These are phyloP conservation scores for Dorcus hopei DNA, from an alignment of 2,888 invertebrate species.

Conservation along the genomic window DNA sequence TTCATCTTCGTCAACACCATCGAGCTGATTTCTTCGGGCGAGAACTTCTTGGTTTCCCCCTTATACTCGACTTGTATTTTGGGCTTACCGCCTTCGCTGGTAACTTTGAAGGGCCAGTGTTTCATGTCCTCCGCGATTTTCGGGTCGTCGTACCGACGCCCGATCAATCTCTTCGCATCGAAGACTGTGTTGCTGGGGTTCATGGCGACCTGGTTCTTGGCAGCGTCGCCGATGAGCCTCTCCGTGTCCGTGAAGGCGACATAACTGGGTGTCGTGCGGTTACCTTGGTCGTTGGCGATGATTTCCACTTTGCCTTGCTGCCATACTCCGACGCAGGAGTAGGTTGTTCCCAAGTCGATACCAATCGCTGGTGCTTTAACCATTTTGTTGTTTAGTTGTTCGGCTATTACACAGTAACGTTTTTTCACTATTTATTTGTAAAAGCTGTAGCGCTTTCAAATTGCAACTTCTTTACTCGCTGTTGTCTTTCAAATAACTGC, in stretches of 20 bases:
- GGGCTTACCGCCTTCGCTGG: constrained; percentile 60
- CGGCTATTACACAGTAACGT: not conserved
- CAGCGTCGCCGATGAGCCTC: constrained; percentile 66
- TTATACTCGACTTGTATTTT: constrained; percentile 63
- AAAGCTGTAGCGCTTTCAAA: not conserved
- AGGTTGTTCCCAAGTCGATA: constrained; percentile 84
- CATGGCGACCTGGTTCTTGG: constrained; percentile 69
- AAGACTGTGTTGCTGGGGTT: constrained; percentile 73
- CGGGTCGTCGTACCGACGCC: constrained; percentile 65
- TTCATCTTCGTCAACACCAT: constrained; percentile 62
- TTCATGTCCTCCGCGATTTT: constrained; percentile 73
- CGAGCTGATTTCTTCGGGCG: constrained; percentile 69
- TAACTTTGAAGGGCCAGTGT: constrained; percentile 73
- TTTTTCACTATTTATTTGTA: not conserved
- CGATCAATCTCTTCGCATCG: constrained; percentile 60
- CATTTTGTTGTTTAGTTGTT: constrained; percentile 34
- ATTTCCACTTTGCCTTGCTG: constrained; percentile 81
- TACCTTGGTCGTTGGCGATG: constrained; percentile 86
- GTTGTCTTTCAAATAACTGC: constrained; percentile 10
- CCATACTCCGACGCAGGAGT: constrained; percentile 80
- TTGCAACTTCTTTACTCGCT: not conserved
- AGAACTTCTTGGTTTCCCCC: constrained; percentile 61
- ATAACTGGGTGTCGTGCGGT: constrained; percentile 78
- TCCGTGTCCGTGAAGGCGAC: constrained; percentile 71
- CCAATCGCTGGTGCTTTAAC: constrained; percentile 63